Evolutionary conservation across 2,113 vertebrate species (phyloP).

Genomic region (Thamnaconus septentrionalis): DNA sequence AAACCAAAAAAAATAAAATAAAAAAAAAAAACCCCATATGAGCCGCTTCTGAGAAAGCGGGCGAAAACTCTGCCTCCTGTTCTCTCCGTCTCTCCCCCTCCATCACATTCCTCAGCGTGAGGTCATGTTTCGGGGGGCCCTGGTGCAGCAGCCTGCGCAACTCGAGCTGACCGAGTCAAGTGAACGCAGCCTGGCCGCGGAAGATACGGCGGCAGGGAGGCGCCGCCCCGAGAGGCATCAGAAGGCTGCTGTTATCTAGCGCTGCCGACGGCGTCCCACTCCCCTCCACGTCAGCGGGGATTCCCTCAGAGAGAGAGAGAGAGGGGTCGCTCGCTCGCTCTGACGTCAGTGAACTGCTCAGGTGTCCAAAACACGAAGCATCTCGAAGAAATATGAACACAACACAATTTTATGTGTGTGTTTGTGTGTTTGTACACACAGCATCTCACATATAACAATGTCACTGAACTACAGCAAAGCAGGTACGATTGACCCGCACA

Average conservation of each 20-base stretch:
- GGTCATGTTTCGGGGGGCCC: not conserved
- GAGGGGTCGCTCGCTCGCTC: not conserved
- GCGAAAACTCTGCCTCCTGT: conserved; percentile 1
- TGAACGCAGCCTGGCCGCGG: conserved; percentile 11
- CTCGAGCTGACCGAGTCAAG: not conserved
- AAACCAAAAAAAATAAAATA: not conserved
- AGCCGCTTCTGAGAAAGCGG: not conserved
- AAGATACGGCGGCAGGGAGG: conserved; percentile 24
- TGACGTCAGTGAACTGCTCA: not conserved
- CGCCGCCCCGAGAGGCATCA: conserved; percentile 1
- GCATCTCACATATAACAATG: too few species aligned
- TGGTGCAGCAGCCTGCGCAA: not conserved
- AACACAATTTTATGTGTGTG: not conserved
- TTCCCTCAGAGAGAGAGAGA: conserved; percentile 26
- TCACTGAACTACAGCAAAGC: too few species aligned
- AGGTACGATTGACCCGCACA: too few species aligned
- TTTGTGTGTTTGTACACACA: too few species aligned
- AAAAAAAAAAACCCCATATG: not conserved
- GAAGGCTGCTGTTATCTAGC: conserved; percentile 35
- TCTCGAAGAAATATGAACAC: not conserved
- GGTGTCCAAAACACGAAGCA: not conserved
- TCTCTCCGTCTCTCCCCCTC: not conserved
- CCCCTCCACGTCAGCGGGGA: conserved; percentile 37
- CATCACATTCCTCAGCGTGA: conserved; percentile 32
- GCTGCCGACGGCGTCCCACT: conserved; percentile 29